Percentiles rank a stretch among this genome's conserved stretches.
Conservation (phyloP, 2,888 invertebrate species). For the Dusona sp. region DNA sequence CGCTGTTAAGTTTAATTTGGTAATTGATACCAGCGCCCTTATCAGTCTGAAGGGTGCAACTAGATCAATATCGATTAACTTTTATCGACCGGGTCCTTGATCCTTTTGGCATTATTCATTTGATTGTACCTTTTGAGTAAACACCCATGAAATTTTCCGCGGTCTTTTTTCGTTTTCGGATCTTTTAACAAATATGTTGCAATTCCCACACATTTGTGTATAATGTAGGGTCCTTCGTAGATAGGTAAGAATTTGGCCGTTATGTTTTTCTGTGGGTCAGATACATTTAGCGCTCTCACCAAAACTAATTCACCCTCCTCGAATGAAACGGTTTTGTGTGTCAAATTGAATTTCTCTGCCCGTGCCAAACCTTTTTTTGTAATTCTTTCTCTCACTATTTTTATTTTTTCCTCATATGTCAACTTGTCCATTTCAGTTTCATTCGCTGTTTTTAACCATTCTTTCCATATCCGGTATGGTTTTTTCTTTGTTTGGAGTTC, state of each 20-base stretch:
- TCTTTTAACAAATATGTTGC: slow-evolving; percentile 26
- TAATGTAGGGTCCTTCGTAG: slow-evolving; percentile 14
- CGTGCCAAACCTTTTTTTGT: slow-evolving; percentile 4
- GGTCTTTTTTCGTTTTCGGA: not conserved
- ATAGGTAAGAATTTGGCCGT: slow-evolving; percentile 3
- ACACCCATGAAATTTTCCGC: slow-evolving; percentile 29
- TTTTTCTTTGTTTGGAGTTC: not conserved
- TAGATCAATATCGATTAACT: too few species aligned
- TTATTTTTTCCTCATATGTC: not conserved
- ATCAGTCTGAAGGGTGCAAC: too few species aligned
- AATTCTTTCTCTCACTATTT: not conserved
- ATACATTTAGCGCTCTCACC: not conserved
- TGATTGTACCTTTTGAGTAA: not conserved
- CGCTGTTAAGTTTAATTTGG: not conserved
- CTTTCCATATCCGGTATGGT: slow-evolving; percentile 9
- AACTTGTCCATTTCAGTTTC: not conserved
- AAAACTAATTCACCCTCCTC: not conserved
- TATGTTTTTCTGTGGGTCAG: not conserved
- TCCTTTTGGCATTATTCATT: too few species aligned
- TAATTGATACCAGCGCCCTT: too few species aligned
- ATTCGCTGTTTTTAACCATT: not conserved
- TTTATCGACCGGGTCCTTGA: too few species aligned
- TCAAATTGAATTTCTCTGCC: not conserved
- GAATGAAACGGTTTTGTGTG: not conserved
- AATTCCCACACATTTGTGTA: not conserved